A percentile compares a stretch with the other conserved stretches of the same genome.
Conservation (phyloP, 2,797 vertebrate species). For the Crypturellus tataupa region DNA sequence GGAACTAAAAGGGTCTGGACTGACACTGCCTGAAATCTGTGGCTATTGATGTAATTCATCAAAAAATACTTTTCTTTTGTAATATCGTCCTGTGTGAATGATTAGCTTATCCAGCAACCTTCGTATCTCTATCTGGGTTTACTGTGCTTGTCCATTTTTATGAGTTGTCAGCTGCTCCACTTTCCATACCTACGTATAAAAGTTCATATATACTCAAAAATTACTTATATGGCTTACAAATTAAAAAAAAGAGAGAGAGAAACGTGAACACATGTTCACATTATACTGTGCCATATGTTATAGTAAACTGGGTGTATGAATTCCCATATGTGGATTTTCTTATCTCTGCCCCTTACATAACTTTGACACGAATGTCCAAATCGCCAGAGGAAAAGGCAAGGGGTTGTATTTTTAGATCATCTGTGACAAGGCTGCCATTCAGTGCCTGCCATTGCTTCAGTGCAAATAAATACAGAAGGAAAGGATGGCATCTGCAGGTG, state of each 20-base stretch:
- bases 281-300: conserved; percentile 55
- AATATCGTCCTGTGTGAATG: not conserved
- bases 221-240: not conserved
- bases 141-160: not conserved
- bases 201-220: not conserved
- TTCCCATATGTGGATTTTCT: conserved; percentile 59
- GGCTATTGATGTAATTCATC: not conserved
- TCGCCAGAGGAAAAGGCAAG: conserved; percentile 38
- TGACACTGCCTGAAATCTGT: not conserved
- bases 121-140: not conserved
- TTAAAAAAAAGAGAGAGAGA: not conserved
- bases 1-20: not conserved
- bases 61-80: not conserved
- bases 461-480: not conserved
- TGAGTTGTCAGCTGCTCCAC: not conserved
- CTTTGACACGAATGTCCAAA: conserved; percentile 51
- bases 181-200: not conserved
- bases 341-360: conserved; percentile 62
- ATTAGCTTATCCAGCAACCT: not conserved
- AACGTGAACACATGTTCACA: not conserved
- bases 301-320: conserved; percentile 60
- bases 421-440: not conserved
- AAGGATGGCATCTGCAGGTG: not conserved
- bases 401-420: conserved; percentile 30
- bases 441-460: not conserved